Conservation (phyloP, 2,113 vertebrate genomes). For the Fregata magnificens region DNA sequence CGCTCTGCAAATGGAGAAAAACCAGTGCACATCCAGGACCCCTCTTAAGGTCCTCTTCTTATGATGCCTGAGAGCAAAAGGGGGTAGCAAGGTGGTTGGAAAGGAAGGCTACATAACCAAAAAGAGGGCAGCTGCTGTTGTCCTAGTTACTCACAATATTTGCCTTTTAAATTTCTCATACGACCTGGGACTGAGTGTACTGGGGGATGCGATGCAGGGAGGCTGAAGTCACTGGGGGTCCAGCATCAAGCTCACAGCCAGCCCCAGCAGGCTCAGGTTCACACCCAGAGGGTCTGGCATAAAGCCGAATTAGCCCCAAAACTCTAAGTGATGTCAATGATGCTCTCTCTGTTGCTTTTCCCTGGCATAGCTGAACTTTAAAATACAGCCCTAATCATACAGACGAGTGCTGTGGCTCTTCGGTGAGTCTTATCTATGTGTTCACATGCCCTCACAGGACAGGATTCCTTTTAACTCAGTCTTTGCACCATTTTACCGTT, state of each 20-base stretch:
- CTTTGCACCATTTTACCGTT: neutral
- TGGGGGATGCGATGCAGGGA: neutral
- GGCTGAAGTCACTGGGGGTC: neutral
- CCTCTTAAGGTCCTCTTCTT: neutral
- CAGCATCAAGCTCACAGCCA: neutral
- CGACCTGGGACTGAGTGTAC: rapidly evolving
- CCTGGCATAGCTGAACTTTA: neutral
- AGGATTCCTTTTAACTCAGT: neutral
- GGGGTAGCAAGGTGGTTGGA: neutral
- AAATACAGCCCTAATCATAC: neutral
- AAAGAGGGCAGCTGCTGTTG: neutral
- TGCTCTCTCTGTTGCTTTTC: neutral
- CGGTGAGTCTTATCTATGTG: neutral
- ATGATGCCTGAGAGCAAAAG: neutral
- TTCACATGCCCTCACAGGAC: neutral
- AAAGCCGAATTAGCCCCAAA: neutral
- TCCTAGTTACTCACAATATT: neutral
- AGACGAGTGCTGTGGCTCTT: neutral
- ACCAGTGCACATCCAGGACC: neutral
- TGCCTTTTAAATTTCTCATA: neutral
- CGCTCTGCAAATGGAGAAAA: rapidly evolving
- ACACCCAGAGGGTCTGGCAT: neutral
- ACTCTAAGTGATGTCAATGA: neutral
- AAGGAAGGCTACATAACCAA: neutral
- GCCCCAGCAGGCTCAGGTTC: neutral